Conservation (phyloP, 2,113 vertebrate genomes). For the Periophthalmus modestus region DNA sequence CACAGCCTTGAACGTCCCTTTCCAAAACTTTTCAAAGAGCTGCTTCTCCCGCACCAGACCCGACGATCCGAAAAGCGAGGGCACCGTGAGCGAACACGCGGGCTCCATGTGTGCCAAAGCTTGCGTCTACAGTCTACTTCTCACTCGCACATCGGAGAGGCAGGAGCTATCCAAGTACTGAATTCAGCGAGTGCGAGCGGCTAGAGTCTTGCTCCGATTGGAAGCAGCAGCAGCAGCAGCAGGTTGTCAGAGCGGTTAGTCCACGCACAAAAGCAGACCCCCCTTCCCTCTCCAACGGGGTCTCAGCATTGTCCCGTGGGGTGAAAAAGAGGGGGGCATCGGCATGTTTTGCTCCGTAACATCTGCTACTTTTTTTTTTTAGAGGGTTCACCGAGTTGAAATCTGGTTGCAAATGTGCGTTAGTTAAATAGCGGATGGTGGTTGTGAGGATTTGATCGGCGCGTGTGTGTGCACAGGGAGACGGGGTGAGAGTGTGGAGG, state of each 20-base stretch:
- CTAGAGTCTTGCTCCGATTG: neutral
- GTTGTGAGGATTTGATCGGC: conserved; percentile 5
- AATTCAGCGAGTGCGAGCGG: conserved; percentile 38
- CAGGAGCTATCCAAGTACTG: conserved; percentile 82
- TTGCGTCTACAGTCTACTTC: neutral
- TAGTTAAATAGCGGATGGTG: neutral
- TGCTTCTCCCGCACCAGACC: conserved; percentile 88
- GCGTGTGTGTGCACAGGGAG: conserved; percentile 32
- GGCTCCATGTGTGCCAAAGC: conserved; percentile 44
- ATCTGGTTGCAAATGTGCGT: neutral
- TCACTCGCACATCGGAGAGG: conserved; percentile 21
- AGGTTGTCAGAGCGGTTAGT: conserved; percentile 57
- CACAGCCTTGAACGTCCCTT: conserved; percentile 95
- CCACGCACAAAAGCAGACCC: conserved; percentile 63
- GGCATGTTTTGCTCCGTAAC: conserved; percentile 51
- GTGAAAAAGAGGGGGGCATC: conserved; percentile 39
- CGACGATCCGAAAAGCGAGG: conserved; percentile 43
- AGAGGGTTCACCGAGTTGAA: conserved; percentile 29
- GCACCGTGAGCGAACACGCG: conserved; percentile 40
- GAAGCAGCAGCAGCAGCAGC: conserved; percentile 36
- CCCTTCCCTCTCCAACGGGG: conserved; percentile 39
- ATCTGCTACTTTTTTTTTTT: conserved; percentile 68
- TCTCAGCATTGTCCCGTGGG: conserved; percentile 67
- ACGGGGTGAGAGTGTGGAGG: conserved; percentile 38
- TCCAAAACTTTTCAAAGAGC: conserved; percentile 99